Evolutionary conservation across 2,797 vertebrate species (phyloP).

Genomic region (Brachyalestes nurse): DNA sequence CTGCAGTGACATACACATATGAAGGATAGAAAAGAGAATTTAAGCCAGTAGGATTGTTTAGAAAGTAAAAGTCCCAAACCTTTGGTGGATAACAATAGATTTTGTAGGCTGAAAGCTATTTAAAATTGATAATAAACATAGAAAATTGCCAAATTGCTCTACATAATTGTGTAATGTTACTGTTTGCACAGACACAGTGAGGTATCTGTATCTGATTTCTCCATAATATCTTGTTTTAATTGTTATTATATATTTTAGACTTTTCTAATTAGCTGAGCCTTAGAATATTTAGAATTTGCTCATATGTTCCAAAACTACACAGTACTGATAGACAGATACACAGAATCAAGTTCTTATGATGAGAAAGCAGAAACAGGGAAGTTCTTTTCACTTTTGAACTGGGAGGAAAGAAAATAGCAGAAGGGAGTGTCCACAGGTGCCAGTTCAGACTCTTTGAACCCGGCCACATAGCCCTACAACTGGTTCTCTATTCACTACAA

Average conservation of each 20-base stretch:
- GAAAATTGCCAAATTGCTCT: too few relatives aligned
- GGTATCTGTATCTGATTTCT: too few relatives aligned
- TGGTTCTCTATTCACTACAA: neutral
- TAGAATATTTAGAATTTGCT: too few relatives aligned
- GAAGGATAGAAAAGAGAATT: neutral
- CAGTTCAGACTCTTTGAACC: slow-evolving; percentile 23
- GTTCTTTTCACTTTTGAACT: slow-evolving; percentile 6
- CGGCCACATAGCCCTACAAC: slow-evolving; percentile 10
- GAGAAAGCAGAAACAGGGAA: neutral
- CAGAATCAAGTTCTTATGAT: neutral
- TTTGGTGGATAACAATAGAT: too few relatives aligned
- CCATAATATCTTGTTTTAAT: too few relatives aligned
- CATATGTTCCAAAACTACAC: neutral
- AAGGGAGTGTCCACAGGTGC: slow-evolving; percentile 26
- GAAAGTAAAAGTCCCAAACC: neutral
- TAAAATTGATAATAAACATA: too few relatives aligned
- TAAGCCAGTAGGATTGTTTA: neutral
- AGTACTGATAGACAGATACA: too few relatives aligned
- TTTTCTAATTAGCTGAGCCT: too few relatives aligned
- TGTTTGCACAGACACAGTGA: too few relatives aligned
- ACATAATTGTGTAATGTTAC: too few relatives aligned
- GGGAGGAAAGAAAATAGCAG: slow-evolving; percentile 9
- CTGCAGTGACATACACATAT: neutral
- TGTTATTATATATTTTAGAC: too few relatives aligned
- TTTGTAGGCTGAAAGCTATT: too few relatives aligned